Evolutionary conservation across 2,797 vertebrate species (phyloP), one percentile per base, ranked within the genome.

Genomic region (Intellagama lesueurii): DNA sequence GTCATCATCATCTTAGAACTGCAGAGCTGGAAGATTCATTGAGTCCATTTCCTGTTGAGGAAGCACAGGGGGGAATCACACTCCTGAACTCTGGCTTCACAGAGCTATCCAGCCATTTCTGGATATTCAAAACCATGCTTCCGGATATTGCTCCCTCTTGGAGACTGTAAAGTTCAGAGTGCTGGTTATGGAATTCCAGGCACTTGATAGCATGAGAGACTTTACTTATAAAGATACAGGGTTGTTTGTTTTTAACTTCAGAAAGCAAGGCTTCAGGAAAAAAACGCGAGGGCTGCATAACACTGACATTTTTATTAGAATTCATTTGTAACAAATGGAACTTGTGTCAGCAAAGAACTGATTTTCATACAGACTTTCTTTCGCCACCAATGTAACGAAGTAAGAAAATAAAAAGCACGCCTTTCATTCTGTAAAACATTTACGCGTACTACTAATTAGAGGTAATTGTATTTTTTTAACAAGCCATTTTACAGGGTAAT

Each of bases 291-390:
- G 95, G 96, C 94, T 99, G 98, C 98, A 99, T 99, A 99, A 99
- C 99, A 99, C 99, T 98, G 98, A 99, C 98, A 98, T 99, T 99
- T 99, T 99, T 99, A 99, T 99, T 99, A 99, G 98, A 99, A 99
- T 99, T 99, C 98, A 99, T 99, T 98, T 99, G 98, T 99, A 99
- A 99, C 99, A 99, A 99, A 99, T 99, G 99, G 98, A 99, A 98
- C 98, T 98, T 98, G 98, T 98, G 99, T 99, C 99, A 99, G 99
- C 98, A 99, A 99, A 99, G 98, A 99, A 99, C 98, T 98, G 98
- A 98, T 98, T 99, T 98, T 98, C 98, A 98, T 99, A 99, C 98
- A 99, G 98, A 99, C 98, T 97, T 94, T 98, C 98, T 98, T 98
- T 98, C 97, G 98, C 98, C 99, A 99, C 98, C 98, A 98, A 98